Conservation (phyloP, 2,888 invertebrate species). For the Galerucella calmariensis region DNA sequence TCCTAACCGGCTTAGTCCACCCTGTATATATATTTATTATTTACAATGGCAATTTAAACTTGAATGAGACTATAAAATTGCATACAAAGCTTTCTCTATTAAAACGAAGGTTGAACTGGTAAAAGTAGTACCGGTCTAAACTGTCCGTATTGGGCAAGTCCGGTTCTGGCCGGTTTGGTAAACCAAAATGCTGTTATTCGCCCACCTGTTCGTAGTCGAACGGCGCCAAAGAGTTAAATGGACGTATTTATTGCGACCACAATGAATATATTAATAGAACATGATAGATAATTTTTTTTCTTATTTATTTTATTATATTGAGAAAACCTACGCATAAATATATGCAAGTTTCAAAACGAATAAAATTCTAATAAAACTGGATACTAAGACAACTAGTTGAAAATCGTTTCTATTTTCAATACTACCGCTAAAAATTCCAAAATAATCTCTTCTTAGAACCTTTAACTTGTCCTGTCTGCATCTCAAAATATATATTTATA, state of each 20-base stretch:
- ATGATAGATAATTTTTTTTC: conserved; percentile 25
- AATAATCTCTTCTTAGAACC: too few species aligned
- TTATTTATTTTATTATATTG: conserved; percentile 34
- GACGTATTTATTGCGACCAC: conserved; percentile 45
- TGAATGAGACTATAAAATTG: too few species aligned
- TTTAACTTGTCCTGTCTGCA: too few species aligned
- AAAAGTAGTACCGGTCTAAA: neutral
- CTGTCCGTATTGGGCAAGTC: neutral
- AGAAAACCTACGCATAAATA: conserved; percentile 39
- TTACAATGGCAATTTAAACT: too few species aligned
- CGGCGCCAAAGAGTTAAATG: conserved; percentile 45
- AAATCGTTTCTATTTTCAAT: too few species aligned
- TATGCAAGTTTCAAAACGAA: too few species aligned
- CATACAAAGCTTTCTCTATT: neutral
- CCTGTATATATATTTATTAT: too few species aligned
- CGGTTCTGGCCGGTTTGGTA: conserved; percentile 19
- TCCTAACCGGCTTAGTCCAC: too few species aligned
- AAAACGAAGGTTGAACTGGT: neutral
- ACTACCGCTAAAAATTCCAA: too few species aligned
- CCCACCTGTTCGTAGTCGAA: conserved; percentile 44
- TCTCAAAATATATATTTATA: too few species aligned
- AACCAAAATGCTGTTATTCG: conserved; percentile 44
- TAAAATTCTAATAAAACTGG: too few species aligned
- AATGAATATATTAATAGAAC: conserved; percentile 47
- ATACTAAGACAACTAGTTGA: too few species aligned